Base-by-base conservation (phyloP, 2,113 vertebrate species). In the Panthera tigris region DNA sequence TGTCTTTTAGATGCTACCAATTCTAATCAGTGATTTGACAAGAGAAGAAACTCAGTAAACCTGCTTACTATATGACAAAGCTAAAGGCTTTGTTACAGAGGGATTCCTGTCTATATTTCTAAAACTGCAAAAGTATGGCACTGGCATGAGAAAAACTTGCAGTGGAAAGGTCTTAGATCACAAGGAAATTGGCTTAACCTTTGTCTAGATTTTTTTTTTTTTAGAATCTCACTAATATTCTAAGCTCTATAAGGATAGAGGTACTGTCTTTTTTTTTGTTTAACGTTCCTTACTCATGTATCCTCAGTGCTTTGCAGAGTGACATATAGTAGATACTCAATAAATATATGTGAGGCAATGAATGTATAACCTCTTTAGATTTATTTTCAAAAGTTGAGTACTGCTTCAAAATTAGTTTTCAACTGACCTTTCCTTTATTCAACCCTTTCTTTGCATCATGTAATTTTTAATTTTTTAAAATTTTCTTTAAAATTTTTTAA, bases 101-200 rank as follows among this genome's bases (percentile, higher is more conserved):
- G 6, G 14, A 80, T 71, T 69, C 3, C 3, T 76, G 1, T 74
- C 10, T n/a, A 4, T 61, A 36, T 94, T 52, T 97, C 25, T 57
- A 81, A 78, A 16, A 84, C 21, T 50, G 21, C 68, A 3, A 23
- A 92, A 78, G 19, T 61, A 7, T 87, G 45, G 15, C 14, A 57
- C 9, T 87, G 33, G 15, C 14, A 57, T 19, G 11, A 89, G 10
- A 45, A 86, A 73, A 89, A 68, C 29, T 65, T 61, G 68, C 19
- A 95, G 11, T 57, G 29, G 33, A 95, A 48, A 69, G 0, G 2
- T 73, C 9, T 93, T 91, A 68, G 19, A 29, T 79, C 12, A 69
- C 11, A 92, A 68, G 12, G 10, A 78, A 97, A 73, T 71, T 57
- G 61, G 8, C 29, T 71, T 93, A 57, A 27, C n/a, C 8, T 84